phyloP scores from a whole-genome alignment of 1,140 invertebrate genomes.

The Cotesia vestalis region DNA sequence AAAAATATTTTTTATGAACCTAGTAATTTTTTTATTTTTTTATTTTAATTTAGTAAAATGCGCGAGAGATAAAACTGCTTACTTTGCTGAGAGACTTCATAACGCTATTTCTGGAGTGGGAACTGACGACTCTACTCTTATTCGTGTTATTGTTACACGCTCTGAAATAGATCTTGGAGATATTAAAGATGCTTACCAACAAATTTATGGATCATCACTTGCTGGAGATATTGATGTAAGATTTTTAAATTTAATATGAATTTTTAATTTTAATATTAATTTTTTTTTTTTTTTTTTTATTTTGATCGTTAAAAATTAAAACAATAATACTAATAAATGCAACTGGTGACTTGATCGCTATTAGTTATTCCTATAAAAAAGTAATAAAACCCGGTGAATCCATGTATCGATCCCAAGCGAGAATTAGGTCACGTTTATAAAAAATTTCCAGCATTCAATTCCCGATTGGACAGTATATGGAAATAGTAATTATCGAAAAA shows the following conservation, averaged over 20 bases:
- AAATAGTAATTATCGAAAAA: too few species aligned
- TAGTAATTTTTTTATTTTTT: too few species aligned
- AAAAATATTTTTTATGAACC: neutral
- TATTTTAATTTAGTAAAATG: conserved; percentile 72
- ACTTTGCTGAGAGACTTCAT: conserved; percentile 89
- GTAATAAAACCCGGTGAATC: too few species aligned
- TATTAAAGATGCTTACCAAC: conserved; percentile 83
- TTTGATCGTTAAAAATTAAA: neutral
- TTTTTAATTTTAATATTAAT: too few species aligned
- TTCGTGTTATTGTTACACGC: conserved; percentile 85
- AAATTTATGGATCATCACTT: conserved; percentile 81
- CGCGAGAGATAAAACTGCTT: conserved; percentile 83
- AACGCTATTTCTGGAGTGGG: conserved; percentile 88
- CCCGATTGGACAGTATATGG: too few species aligned
- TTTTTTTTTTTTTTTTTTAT: neutral
- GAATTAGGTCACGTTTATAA: too few species aligned
- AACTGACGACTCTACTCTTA: conserved; percentile 86
- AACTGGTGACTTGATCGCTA: too few species aligned
- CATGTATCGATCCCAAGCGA: too few species aligned
- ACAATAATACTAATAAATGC: neutral
- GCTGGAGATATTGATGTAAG: conserved; percentile 82
- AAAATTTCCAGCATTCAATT: too few species aligned
- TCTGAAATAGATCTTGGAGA: conserved; percentile 89
- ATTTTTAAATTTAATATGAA: neutral
- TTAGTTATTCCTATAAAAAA: too few species aligned